Conservation (phyloP, 2,888 invertebrate species). For the Ectemnius cavifrons region DNA sequence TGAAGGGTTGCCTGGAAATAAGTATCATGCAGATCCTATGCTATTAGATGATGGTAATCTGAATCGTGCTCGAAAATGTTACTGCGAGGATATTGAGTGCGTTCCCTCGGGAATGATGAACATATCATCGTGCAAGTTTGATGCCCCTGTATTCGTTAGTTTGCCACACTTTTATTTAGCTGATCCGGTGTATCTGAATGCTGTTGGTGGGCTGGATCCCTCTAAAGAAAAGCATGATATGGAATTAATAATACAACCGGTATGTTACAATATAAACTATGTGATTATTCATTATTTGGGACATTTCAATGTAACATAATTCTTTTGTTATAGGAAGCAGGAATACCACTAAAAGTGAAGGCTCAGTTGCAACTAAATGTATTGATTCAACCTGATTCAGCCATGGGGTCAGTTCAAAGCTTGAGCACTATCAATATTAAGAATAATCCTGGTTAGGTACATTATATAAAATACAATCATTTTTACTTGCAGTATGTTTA, state of each 20-base stretch:
- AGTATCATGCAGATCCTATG: constrained; percentile 81
- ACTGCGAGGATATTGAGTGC: constrained; percentile 80
- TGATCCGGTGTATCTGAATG: constrained; percentile 83
- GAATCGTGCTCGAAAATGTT: constrained; percentile 83
- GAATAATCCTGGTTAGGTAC: not conserved
- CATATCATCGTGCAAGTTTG: constrained; percentile 86
- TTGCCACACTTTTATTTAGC: constrained; percentile 90
- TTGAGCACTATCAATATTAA: not conserved
- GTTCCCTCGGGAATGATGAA: constrained; percentile 83
- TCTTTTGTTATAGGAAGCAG: constrained; percentile 79
- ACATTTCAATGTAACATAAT: not conserved
- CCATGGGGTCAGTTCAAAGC: constrained; percentile 79
- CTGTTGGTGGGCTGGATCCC: constrained; percentile 85
- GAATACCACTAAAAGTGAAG: constrained; percentile 86
- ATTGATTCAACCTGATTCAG: constrained; percentile 79
- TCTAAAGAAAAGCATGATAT: constrained; percentile 83
- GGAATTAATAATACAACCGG: constrained; percentile 85
- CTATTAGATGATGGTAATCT: constrained; percentile 86
- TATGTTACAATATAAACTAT: constrained; percentile 56
- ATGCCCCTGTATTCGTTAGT: constrained; percentile 90
- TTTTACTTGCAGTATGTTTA: constrained; percentile 79
- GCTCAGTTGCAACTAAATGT: constrained; percentile 90
- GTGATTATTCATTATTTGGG: not conserved
- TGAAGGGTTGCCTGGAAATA: constrained; percentile 79
- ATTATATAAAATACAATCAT: not conserved